Base-by-base conservation (phyloP, 2,797 vertebrate genomes). In the Molothrus aeneus region DNA sequence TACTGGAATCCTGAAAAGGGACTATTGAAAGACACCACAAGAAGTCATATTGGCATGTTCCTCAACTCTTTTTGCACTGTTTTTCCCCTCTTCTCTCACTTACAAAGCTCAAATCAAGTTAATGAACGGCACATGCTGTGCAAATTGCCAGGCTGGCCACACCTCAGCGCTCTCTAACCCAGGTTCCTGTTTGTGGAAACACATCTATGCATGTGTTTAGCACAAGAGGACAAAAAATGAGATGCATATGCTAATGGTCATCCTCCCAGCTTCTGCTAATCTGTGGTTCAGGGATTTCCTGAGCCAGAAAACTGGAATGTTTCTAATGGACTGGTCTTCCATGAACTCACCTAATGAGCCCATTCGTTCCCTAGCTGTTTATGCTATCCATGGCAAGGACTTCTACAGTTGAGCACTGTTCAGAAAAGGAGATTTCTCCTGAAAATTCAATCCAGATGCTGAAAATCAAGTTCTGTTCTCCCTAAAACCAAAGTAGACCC, bases 291-390 rank as follows among this genome's bases (percentile, higher is more conserved):
- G 71, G 64, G 57, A 88, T 89, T 87, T 89, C 78, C 50, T 82
- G 64, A 94, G 53, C 64, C 5, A 38, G 78, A 81, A 95, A 84
- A 88, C 88, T 64, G 80, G 86, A 73, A 85, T 89, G 63, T 90
- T 90, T 94, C 80, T 85, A 79, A 64, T 70, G 53, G 56, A 85
- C 68, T 73, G 47, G 59, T 92, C 48, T 88, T 80, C 74, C 60
- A 29, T 80, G 36, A 90, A 40, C 57, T 95, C 90, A 71, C 63
- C 43, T 79, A 65, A 88, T 86, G n/a, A 92, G 11, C 42, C 42
- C 31, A 6, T 81, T 92, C 95, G 43, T 81, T 95, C 31, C 48
- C 56, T 88, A 86, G 73, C 56, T 90, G 36, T 86, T 88, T 45
- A 66, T 14, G 4, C 25, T 57, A 38, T 48, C 36, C 51, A 4